Base-by-base conservation (phyloP, 2,113 vertebrate genomes). In the Ceyx margarethae region DNA sequence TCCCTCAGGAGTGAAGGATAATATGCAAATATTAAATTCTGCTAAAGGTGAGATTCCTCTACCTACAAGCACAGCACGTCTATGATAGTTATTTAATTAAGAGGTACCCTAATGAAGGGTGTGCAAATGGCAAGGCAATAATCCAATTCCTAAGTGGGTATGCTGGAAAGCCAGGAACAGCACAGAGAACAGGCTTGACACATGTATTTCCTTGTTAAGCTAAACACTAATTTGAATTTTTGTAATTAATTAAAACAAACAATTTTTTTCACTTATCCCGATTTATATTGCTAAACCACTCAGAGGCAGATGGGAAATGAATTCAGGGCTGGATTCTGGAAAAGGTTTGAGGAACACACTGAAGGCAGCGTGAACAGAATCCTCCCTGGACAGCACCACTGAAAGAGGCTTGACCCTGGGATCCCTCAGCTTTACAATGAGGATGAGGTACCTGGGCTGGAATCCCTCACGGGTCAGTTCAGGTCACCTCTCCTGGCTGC, bases 31-130 rank as follows among this genome's bases (percentile, higher is more conserved):
- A 37, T 81, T 58, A 64, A 85, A 56, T 84, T 61, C 50, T 62
- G 20, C 56, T 93, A 68, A 87, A 60, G 79, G 60, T 89, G 82
- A 94, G 88, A 40, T 51, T 91, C 65, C 29, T 86, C 31, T 84
- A 81, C 43, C 35, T 75, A 13, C n/a, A 45, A 65, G n/a, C 45
- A 43, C 68, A 92, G 72, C 80, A 83, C 0, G 8, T 2, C 23
- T 53, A 19, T 53, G 61, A 60, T 5, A 31, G 64, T n/a, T 88
- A 72, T 81, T 93, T 94, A 92, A 95, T 93, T 92, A 95, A 88
- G 80, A 85, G 74, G 28, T 50, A 22, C n/a, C 6, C 29, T 45
- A 54, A 69, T 42, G 79, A 88, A 68, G 46, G 29, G 31, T 50
- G 17, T 87, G 86, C n/a, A 79, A 83, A 83, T 17, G 57, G 58